Evolutionary conservation across 2,888 invertebrate species (phyloP), one percentile per base, ranked within the genome.

Genomic region (Drosophila incognita): DNA sequence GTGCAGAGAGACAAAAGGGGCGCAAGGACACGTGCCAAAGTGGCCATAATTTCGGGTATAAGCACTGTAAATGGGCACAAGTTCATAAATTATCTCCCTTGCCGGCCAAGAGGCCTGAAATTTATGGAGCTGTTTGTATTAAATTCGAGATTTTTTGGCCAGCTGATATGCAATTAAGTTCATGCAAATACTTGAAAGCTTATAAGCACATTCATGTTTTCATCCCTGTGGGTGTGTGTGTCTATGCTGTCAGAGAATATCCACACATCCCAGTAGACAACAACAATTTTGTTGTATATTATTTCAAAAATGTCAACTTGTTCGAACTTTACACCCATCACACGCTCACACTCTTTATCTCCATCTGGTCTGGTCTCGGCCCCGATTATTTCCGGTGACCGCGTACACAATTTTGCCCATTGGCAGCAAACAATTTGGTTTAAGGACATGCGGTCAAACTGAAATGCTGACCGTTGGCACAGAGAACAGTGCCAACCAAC

Each of bases 31-130:
- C 79, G 74, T 76, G 59, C 64, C 51, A 11, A 62, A 61, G 57
- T 63, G 68, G 64, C 70, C 74, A 76, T 83, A 67, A 86, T 76
- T 83, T 68, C 79, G 76, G 67, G 64, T 65, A 68, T 60, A 74
- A 74, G 65, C 84, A 52, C 61, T 48, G 60, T 18, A 75, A 83
- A 80, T 66, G 85, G 73, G 67, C 68, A 62, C 79, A 65, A 86
- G 86, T 86, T 73, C 81, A 83, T 83, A 81, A 86, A 83, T 83
- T 83, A 86, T 76, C 60, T 31, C 38, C 54, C 56, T 54, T 42
- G 15, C 52, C 31, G 42, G n/a, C 31, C 57, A 53, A 52, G 15
- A 65, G 51, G 49, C 21, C 8, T 24, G n/a, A 42, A 46, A 56
- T 52, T 48, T 74, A 53, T 68, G 21, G 35, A 18, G 38, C 15